Conservation (phyloP, 2,113 vertebrate genomes). For the Grammomys dolichurus region DNA sequence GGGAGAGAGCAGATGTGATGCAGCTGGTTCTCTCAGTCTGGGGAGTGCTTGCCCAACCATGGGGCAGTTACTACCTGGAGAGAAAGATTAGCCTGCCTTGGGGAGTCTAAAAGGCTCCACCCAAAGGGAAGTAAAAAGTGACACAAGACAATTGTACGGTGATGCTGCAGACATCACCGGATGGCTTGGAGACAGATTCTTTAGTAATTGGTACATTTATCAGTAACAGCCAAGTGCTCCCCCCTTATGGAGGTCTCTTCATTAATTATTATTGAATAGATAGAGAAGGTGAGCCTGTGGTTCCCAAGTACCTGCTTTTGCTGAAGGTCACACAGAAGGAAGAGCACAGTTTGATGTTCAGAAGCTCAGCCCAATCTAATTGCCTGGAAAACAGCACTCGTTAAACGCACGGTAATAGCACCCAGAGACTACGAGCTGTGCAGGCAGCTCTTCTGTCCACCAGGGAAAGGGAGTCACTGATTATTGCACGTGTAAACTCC, state of each 20-base stretch:
- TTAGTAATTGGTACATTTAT: constrained; percentile 68
- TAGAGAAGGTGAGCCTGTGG: constrained; percentile 67
- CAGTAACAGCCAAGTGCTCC: constrained; percentile 70
- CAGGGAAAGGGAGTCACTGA: constrained; percentile 49
- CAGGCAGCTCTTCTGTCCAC: neutral
- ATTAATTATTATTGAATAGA: constrained; percentile 67
- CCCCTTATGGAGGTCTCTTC: constrained; percentile 77
- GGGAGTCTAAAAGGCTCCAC: constrained; percentile 33
- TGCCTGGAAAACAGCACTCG: constrained; percentile 8
- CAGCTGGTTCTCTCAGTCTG: constrained; percentile 51
- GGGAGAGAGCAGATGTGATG: constrained; percentile 67
- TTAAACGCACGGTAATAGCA: constrained; percentile 70
- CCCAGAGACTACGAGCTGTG: constrained; percentile 71
- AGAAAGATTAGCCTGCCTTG: constrained; percentile 58
- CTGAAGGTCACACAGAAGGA: constrained; percentile 61
- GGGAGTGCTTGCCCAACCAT: constrained; percentile 61
- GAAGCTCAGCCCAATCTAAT: constrained; percentile 39
- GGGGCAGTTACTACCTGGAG: constrained; percentile 72
- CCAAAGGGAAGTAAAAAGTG: constrained; percentile 68
- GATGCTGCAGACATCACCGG: constrained; percentile 71
- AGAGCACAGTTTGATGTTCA: constrained; percentile 53
- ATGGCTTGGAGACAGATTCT: constrained; percentile 68
- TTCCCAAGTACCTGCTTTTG: constrained; percentile 66
- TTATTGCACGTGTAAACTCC: constrained; percentile 67
- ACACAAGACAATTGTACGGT: constrained; percentile 69